Evolutionary conservation across 2,113 vertebrate species (phyloP).

Genomic region (Erinaceus europaeus): DNA sequence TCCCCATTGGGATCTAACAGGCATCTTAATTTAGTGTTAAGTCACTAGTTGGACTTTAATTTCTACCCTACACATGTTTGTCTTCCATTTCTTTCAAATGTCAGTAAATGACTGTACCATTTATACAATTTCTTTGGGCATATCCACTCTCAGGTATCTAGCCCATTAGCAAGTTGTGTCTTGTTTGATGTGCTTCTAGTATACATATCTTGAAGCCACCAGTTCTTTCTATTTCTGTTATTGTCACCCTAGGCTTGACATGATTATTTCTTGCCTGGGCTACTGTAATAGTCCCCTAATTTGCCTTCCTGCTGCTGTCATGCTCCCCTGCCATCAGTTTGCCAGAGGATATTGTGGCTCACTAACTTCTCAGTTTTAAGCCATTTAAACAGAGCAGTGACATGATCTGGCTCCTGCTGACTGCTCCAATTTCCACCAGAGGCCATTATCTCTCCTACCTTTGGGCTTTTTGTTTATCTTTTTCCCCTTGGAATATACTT

Average conservation of each 20-base stretch:
- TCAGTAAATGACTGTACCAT: neutral
- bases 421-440: neutral
- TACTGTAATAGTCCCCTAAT: neutral
- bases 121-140: neutral
- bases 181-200: neutral
- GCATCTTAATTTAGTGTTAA: neutral
- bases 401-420: neutral
- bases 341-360: neutral
- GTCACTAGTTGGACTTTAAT: neutral
- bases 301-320: neutral
- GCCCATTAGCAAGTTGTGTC: neutral
- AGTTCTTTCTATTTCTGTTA: neutral
- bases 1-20: neutral
- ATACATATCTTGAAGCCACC: neutral
- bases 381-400: neutral
- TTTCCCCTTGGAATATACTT: neutral
- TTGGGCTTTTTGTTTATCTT: constrained; percentile 17
- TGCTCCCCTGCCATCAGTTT: neutral
- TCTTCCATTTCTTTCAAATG: neutral
- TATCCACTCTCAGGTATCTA: neutral
- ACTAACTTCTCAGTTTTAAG: constrained; percentile 12
- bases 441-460: neutral
- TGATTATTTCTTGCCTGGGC: neutral
- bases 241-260: neutral
- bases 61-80: constrained; percentile 3